These are phyloP conservation scores for Tyrannus savana DNA, from an alignment of 2,113 vertebrate genomes.

Conservation along the genomic window DNA sequence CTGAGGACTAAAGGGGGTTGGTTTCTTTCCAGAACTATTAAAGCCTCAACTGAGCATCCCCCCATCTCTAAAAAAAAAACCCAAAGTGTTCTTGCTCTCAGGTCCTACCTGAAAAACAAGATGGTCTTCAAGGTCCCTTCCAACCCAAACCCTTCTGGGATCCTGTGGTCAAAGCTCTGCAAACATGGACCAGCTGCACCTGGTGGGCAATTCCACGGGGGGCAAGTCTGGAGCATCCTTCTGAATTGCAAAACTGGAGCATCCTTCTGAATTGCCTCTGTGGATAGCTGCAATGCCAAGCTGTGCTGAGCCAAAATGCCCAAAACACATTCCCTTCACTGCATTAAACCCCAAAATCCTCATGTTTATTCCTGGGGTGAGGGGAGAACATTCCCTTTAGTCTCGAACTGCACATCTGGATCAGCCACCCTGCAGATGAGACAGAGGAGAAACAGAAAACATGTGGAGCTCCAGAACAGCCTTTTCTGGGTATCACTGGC, in stretches of 20 bases:
- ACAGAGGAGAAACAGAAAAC: background rate
- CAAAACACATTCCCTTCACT: accelerated
- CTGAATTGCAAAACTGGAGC: background rate
- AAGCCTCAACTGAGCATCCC: background rate
- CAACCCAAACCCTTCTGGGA: background rate
- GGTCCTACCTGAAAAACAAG: background rate
- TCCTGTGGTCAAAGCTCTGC: background rate
- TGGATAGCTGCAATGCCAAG: background rate
- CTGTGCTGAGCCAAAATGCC: background rate
- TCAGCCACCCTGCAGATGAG: background rate
- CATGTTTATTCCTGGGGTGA: background rate
- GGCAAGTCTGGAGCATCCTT: background rate
- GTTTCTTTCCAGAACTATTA: background rate
- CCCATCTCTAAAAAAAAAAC: too few relatives aligned
- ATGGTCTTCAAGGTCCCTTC: background rate
- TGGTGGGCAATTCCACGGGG: background rate
- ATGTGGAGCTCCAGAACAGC: accelerated
- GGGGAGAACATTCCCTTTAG: background rate
- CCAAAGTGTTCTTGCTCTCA: too few relatives aligned
- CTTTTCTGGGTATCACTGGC: background rate
- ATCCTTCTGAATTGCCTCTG: background rate
- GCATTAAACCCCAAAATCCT: background rate
- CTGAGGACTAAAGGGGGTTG: background rate
- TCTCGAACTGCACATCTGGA: background rate
- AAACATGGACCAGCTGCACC: background rate